These are phyloP conservation scores for Napeogenes sylphis DNA, from an alignment of 2,888 invertebrate species.

Conservation along the genomic window DNA sequence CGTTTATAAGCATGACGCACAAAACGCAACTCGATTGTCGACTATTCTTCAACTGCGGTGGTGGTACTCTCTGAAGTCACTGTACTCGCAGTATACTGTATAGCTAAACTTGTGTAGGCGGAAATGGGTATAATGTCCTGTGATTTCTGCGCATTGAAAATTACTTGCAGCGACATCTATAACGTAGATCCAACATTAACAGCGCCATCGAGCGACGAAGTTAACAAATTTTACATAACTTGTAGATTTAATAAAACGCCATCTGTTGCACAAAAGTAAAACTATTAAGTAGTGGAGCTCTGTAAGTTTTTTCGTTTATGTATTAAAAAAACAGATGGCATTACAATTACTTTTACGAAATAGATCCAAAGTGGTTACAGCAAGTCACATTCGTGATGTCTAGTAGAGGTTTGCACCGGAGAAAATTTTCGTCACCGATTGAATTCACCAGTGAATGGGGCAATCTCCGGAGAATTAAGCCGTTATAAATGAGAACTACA, in stretches of 20 bases:
- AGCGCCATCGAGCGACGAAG: conserved; percentile 13
- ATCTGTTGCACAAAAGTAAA: background rate
- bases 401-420: no score
- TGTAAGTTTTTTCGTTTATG: background rate
- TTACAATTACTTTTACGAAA: background rate
- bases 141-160: conserved; percentile 23
- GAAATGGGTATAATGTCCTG: conserved; percentile 30
- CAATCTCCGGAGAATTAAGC: no score
- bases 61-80: conserved; percentile 24
- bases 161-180: conserved; percentile 21
- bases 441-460: no score
- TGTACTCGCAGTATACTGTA: conserved; percentile 23
- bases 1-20: conserved; percentile 26
- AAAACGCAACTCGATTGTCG: conserved; percentile 28
- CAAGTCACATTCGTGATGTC: no score
- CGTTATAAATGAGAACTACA: no score
- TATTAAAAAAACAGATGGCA: conserved; percentile 7
- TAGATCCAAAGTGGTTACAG: no score
- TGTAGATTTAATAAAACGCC: conserved; percentile 9
- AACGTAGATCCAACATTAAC: background rate
- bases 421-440: no score
- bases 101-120: conserved; percentile 32
- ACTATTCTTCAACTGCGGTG: conserved; percentile 30
- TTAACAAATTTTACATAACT: background rate
- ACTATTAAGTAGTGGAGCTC: background rate